Base-by-base conservation (phyloP, 2,797 vertebrate genomes). In the Acanthornis magna region DNA sequence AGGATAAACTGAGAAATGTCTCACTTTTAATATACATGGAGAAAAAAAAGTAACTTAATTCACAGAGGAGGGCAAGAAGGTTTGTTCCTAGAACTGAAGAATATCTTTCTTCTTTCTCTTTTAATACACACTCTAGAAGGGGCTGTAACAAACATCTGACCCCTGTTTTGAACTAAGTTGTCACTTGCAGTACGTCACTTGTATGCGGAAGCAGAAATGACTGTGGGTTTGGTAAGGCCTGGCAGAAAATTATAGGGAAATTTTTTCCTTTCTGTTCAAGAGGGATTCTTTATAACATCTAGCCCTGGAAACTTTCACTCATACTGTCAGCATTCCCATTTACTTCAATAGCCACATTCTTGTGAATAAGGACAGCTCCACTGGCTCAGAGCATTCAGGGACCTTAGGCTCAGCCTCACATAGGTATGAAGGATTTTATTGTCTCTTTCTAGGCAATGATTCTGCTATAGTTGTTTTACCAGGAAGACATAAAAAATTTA, bases 281-380 rank as follows among this genome's bases (percentile, higher is more conserved):
- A n/a, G 67, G 94, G 65, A 82, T 82, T 42, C 78, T 90, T 91
- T 62, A 51, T 61, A 74, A 87, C 75, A 85, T 71, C n/a, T 63
- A 79, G 85, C 36, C 60, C 74, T 96, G 91, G 96, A 97, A 97
- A 95, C 36, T 95, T 67, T 88, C 80, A 79, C 83, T 95, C 80
- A 83, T 71, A 8, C 70, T 79, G 71, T 83, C 88, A 77, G 42
- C 51, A 94, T 78, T 94, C 83, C 91, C 5, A 0, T 61, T 74
- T 51, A 51, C 61, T 87, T 95, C 83, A 94, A 50, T 51, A 67
- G 77, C 65, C 1, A 4, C 86, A 65, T 90, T 95, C 86, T 95
- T 94, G 80, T 68, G 88, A 83, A 36, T 40, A 55, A 88, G 81
- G 61, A 63, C 63, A 71, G 38, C 38, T 74, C 48, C 36, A 57